Evolutionary conservation across 2,888 invertebrate genomes (phyloP).

Genomic region (Galerucella pusilla): DNA sequence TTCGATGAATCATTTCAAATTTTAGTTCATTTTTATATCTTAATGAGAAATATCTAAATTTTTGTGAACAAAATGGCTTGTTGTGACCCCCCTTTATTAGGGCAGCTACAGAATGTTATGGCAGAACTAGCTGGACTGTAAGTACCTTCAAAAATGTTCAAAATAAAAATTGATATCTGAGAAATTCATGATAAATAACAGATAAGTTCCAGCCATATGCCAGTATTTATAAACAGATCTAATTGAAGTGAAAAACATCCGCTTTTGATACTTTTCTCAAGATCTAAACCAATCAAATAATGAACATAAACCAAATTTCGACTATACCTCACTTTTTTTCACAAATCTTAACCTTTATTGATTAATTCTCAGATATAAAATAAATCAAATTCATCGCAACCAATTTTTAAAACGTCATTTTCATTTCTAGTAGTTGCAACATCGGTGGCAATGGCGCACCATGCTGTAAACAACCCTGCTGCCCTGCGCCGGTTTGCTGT

Average conservation of each 20-base stretch:
- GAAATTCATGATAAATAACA: too few relatives aligned
- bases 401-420: too few relatives aligned
- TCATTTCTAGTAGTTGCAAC: slow-evolving; percentile 33
- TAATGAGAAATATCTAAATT: slow-evolving; percentile 41
- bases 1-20: slow-evolving; percentile 36
- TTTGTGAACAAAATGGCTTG: slow-evolving; percentile 39
- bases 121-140: slow-evolving; percentile 39
- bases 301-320: too few relatives aligned
- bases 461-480: slow-evolving; percentile 19
- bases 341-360: too few relatives aligned
- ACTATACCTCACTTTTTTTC: too few relatives aligned
- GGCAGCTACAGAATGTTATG: slow-evolving; percentile 35
- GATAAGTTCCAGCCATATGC: too few relatives aligned
- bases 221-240: too few relatives aligned
- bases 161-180: not conserved
- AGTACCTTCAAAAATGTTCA: slow-evolving; percentile 2
- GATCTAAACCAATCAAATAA: too few relatives aligned
- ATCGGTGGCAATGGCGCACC: slow-evolving; percentile 10
- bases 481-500: not conserved
- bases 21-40: slow-evolving; percentile 40
- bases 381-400: too few relatives aligned
- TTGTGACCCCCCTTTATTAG: slow-evolving; percentile 33
- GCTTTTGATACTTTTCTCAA: too few relatives aligned
- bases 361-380: too few relatives aligned
- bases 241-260: too few relatives aligned